These are phyloP conservation scores for Hylaeus anthracinus DNA, from an alignment of 1,140 invertebrate genomes.

Conservation along the genomic window DNA sequence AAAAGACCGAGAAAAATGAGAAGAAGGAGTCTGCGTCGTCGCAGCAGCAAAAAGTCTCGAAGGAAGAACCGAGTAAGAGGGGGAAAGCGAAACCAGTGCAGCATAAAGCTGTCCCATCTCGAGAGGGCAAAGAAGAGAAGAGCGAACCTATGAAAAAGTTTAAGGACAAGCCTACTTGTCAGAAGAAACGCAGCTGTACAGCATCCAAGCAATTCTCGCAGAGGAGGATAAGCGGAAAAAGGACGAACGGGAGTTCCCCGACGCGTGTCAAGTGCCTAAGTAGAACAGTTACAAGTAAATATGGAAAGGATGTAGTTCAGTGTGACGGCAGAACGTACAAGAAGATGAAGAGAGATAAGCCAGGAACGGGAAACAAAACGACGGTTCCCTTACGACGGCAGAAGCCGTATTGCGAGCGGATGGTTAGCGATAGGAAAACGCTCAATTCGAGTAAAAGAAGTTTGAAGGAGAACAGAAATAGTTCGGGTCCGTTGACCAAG, in stretches of 20 bases:
- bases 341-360: slow-evolving; percentile 64
- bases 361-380: slow-evolving; percentile 39
- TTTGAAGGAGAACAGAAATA: slow-evolving; percentile 74
- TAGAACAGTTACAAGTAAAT: slow-evolving; percentile 59
- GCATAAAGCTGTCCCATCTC: slow-evolving; percentile 8
- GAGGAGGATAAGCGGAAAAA: slow-evolving; percentile 39
- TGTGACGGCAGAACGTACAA: slow-evolving; percentile 58
- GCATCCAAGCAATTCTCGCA: slow-evolving; percentile 37
- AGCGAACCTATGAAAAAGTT: slow-evolving; percentile 25
- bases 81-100: slow-evolving; percentile 37
- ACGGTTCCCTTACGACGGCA: slow-evolving; percentile 50
- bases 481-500: slow-evolving; percentile 16
- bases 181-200: slow-evolving; percentile 56
- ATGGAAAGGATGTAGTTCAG: slow-evolving; percentile 45
- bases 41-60: slow-evolving; percentile 8
- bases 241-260: slow-evolving; percentile 43
- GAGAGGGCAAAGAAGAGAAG: slow-evolving; percentile 30
- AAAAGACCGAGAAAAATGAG: slow-evolving; percentile 71
- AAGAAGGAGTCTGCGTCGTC: neutral
- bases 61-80: slow-evolving; percentile 44
- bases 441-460: slow-evolving; percentile 63
- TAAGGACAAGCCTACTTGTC: slow-evolving; percentile 58
- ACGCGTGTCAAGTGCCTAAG: slow-evolving; percentile 64
- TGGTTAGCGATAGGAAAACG: slow-evolving; percentile 50
- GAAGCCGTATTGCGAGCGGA: slow-evolving; percentile 55